These are phyloP conservation scores for Brachionus sp. DNA, from an alignment of 1,140 invertebrate species.

Conservation along the genomic window DNA sequence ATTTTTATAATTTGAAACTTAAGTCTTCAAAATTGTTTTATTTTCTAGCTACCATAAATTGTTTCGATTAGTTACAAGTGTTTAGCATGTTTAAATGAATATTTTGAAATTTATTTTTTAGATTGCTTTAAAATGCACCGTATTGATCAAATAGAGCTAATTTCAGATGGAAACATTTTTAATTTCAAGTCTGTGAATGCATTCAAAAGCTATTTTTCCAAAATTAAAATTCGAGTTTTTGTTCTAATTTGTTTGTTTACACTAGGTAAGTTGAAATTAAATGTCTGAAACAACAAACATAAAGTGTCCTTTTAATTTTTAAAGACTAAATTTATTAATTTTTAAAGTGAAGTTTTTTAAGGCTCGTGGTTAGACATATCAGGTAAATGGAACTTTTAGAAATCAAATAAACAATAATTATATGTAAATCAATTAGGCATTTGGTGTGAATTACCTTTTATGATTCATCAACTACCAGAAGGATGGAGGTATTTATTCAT, in stretches of 20 bases:
- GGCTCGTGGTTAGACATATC: not conserved
- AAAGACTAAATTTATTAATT: not conserved
- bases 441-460: conserved; percentile 69
- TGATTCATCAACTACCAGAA: conserved; percentile 76
- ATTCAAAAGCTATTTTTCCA: not conserved
- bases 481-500: conserved; percentile 80
- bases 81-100: not conserved
- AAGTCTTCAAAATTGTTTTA: not conserved
- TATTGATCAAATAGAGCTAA: conserved; percentile 13
- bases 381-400: not conserved
- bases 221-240: not conserved
- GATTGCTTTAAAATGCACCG: not conserved
- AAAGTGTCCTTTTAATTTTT: not conserved
- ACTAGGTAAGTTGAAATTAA: not conserved
- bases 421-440: conserved; percentile 72
- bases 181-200: not conserved
- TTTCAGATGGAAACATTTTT: conserved; percentile 1
- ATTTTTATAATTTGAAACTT: not conserved
- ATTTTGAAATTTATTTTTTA: not conserved
- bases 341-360: not conserved
- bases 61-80: not conserved
- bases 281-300: not conserved
- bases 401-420: conserved; percentile 64
- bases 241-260: conserved; percentile 9
- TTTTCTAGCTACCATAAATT: not conserved